Evolutionary conservation across 2,888 invertebrate species (phyloP).

Genomic region (Scaptomyza parva): DNA sequence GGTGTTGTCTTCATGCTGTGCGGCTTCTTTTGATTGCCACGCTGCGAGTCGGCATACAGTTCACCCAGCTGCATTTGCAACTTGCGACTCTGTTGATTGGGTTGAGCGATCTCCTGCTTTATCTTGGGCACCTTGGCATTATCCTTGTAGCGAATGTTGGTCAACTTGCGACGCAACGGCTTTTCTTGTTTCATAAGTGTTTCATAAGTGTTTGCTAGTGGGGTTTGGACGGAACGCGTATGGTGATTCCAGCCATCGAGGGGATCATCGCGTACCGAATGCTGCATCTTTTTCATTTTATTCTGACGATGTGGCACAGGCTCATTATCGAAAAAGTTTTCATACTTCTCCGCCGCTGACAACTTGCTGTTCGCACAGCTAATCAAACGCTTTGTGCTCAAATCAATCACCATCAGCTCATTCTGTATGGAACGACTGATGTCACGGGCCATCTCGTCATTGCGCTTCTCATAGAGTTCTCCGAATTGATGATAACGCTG

Average conservation of each 20-base stretch:
- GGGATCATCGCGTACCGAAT: slow-evolving; percentile 23
- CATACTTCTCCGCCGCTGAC: background rate
- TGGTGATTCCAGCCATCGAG: slow-evolving; percentile 59
- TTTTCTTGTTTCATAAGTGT: slow-evolving; percentile 7
- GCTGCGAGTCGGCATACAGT: background rate
- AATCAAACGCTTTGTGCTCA: slow-evolving; percentile 39
- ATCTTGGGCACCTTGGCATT: background rate
- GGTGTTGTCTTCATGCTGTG: background rate
- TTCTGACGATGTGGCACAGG: background rate
- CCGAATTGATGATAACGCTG: slow-evolving; percentile 34
- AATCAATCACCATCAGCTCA: slow-evolving; percentile 58
- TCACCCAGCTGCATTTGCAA: slow-evolving; percentile 20
- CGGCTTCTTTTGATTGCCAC: background rate
- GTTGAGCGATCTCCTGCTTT: background rate
- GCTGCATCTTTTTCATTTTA: background rate
- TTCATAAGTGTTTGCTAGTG: background rate
- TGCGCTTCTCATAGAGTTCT: background rate
- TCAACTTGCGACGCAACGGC: slow-evolving; percentile 28
- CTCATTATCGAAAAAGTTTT: background rate
- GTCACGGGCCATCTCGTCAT: slow-evolving; percentile 29
- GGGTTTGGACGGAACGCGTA: slow-evolving; percentile 2
- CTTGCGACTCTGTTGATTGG: background rate
- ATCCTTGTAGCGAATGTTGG: slow-evolving; percentile 20
- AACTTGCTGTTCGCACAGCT: slow-evolving; percentile 24
- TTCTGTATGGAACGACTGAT: slow-evolving; percentile 61